Base-by-base conservation (phyloP, 2,113 vertebrate genomes). In the Laticauda laticaudata region DNA sequence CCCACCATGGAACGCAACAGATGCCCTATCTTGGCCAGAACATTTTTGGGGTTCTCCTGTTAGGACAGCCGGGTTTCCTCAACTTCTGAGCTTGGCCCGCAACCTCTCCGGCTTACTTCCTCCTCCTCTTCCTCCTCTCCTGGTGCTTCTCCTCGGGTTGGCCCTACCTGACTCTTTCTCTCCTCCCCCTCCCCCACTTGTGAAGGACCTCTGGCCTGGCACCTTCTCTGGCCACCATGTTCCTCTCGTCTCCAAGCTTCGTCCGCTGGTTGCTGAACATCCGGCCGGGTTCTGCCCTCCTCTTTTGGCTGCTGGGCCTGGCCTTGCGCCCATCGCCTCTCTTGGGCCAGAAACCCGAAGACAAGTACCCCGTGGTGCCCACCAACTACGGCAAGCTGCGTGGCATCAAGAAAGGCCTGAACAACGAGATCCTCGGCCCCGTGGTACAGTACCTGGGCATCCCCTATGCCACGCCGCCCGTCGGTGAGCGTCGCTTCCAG, bases 401-500 rank as follows among this genome's bases (percentile, higher is more conserved):
- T 11, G 99, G 99, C 10, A 95, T 99, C 93, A 98, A 98, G 95
- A 98, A 98, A 24, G 98, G 99, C 93, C 98, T 99, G 69, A 99
- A 99, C 97, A 99, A 99, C 86, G 98, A 99, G 97, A 99, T 99
- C 96, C 97, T 99, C 34, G 99, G 99, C 45, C 99, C 99, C 0
- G 98, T 99, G 69, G 98, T 98, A 94, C 98, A 99, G 96, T 99
- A 98, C 95, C 96, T 99, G 90, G 99, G 99, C 2, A 98, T 99
- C 57, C 98, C 99, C 5, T 99, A 98, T 0, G 99, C 98, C 97
- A 98, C 98, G 0, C 98, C 99, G 0, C 99, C 99, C 45, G 97
- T 99, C 3, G 98, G 98, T 2, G 98, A 98, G 93, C 98, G 98
- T 1, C 98, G 98, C 81, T 99, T 99, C 95, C 98, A 99, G 96